Evolutionary conservation across 2,113 vertebrate genomes (phyloP), one percentile per base, ranked within the genome.

Genomic region (Laticauda colubrina): DNA sequence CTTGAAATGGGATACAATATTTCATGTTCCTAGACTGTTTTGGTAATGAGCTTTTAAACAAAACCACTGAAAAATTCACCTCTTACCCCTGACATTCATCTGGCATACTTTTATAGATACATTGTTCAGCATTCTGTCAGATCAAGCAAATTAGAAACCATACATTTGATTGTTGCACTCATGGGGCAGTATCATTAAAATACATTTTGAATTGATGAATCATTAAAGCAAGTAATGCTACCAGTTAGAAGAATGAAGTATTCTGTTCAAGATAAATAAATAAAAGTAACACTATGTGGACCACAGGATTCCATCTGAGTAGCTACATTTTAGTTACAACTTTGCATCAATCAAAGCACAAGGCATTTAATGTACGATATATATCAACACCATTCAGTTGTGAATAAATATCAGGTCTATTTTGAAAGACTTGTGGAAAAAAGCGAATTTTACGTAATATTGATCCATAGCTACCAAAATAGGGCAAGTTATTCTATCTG

Each of bases 171-270:
- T 95, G 29, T 53, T 94, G 89, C 69, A 85, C 94, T 98, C 97
- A 98, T 95, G n/a, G 91, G 92, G 89, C 96, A 92, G 94, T 56
- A 89, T 90, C 93, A 94, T 92, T 97, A 94, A 95, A 96, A 95
- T 94, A 96, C 93, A 95, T 96, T 91, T 87, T 61, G 92, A 94
- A 94, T 95, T 29, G 94, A 95, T 97, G 97, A 98, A 97, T 97
- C 97, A 97, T 96, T 95, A 89, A 95, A 94, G 95, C 93, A 95
- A 95, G 95, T 95, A 93, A 8, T 94, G 92, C 93, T 95, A 96
- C 94, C 95, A 96, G 93, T 96, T 96, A 96, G 95, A 94, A 97
- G 96, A 96, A 96, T 96, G 95, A 96, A 97, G 97, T 94, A 96
- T 96, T 97, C 97, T 97, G 95, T 0, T 21, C 91, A 96, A 92